Conservation (phyloP, 2,888 invertebrate species). For the Andricus curvator region DNA sequence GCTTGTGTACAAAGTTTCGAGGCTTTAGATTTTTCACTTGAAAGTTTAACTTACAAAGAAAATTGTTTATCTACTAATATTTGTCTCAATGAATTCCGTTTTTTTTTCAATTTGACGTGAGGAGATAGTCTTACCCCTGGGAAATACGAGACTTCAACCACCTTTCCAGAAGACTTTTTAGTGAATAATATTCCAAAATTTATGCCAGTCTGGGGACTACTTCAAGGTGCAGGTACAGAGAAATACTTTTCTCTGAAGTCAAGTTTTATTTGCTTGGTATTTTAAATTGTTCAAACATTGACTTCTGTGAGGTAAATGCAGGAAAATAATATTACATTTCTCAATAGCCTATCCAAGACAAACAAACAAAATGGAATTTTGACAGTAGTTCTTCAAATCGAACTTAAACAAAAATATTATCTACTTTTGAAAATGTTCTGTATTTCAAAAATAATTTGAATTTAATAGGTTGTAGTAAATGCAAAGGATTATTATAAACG, state of each 20-base stretch:
- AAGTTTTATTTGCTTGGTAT: not conserved
- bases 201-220: conserved; percentile 10
- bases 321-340: not conserved
- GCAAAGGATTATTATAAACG: no score
- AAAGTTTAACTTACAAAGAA: no score
- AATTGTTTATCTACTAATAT: no score
- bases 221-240: not conserved
- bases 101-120: not conserved
- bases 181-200: conserved; percentile 4
- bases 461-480: no score
- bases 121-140: not conserved
- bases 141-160: conserved; percentile 2
- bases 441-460: not conserved
- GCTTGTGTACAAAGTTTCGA: not conserved
- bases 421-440: not conserved
- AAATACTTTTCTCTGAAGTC: not conserved
- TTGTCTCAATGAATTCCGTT: no score
- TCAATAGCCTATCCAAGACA: not conserved
- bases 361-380: not conserved
- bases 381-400: not conserved
- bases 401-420: not conserved
- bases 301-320: not conserved
- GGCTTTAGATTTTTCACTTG: no score
- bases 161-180: conserved; percentile 2
- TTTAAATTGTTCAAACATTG: not conserved